phyloP scores from a whole-genome alignment of 1,140 invertebrate genomes.

The Mesaphorura yosii region DNA sequence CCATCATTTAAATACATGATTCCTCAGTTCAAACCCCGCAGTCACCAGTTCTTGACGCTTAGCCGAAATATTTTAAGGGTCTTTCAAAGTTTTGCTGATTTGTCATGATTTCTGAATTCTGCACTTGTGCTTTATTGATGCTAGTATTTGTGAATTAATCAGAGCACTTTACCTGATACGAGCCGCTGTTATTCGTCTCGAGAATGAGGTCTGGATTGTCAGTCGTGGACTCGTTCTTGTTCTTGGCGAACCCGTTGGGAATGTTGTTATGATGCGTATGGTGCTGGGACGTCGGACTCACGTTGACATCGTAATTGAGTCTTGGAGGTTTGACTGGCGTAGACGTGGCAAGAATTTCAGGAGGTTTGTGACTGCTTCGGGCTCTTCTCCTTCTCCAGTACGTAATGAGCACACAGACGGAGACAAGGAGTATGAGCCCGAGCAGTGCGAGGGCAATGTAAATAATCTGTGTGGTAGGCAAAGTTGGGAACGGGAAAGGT shows the following conservation, averaged over 20 bases:
- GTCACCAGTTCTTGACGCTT: too few species aligned
- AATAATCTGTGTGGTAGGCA: conserved; percentile 71
- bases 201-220: conserved; percentile 32
- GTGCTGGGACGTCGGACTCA: conserved; percentile 23
- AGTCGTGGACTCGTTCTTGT: conserved; percentile 25
- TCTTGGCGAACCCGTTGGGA: conserved; percentile 20
- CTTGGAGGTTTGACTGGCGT: conserved; percentile 28
- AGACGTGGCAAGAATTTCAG: conserved; percentile 25
- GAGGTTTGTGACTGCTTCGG: conserved; percentile 37
- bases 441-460: conserved; percentile 70
- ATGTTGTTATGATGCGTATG: too few species aligned
- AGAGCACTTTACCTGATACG: conserved; percentile 25
- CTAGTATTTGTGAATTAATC: too few species aligned
- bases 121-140: too few species aligned
- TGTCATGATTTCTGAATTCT: too few species aligned
- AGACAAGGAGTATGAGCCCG: conserved; percentile 59
- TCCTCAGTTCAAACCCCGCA: too few species aligned
- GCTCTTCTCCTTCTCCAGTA: conserved; percentile 46
- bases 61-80: too few species aligned
- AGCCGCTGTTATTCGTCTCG: conserved; percentile 28
- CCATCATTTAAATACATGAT: too few species aligned
- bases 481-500: conserved; percentile 58
- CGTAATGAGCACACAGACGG: conserved; percentile 58
- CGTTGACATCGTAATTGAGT: conserved; percentile 29
- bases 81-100: too few species aligned